Conservation (phyloP, 1,140 invertebrate species). For the Drosophila murphyi region DNA sequence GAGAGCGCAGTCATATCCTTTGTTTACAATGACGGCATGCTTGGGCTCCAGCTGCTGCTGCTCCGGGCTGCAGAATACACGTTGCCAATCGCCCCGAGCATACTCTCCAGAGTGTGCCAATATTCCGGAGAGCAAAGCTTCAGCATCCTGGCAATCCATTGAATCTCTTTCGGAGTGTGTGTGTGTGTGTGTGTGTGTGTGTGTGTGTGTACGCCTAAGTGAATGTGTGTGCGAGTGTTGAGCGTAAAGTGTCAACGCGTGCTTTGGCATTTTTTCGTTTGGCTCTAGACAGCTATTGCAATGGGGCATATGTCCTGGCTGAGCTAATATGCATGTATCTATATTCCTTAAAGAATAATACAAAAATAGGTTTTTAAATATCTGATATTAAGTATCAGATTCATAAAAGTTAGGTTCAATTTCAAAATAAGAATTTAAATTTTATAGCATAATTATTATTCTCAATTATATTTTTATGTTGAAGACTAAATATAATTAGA, state of each 20-base stretch:
- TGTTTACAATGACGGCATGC: slow-evolving; percentile 73
- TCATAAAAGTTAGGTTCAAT: too few species aligned
- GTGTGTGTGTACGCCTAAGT: slow-evolving; percentile 17
- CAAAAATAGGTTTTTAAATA: neutral
- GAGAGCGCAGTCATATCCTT: slow-evolving; percentile 64
- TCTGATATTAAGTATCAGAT: neutral
- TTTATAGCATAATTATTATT: too few species aligned
- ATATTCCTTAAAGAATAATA: too few species aligned
- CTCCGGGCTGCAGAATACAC: slow-evolving; percentile 68
- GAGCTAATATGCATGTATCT: neutral
- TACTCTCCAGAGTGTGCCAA: slow-evolving; percentile 59
- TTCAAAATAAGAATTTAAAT: too few species aligned
- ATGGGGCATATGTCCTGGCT: slow-evolving; percentile 23
- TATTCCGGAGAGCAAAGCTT: slow-evolving; percentile 57
- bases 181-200: slow-evolving; percentile 30
- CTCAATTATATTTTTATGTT: too few species aligned
- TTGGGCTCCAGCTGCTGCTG: slow-evolving; percentile 25
- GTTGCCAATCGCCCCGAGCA: slow-evolving; percentile 68
- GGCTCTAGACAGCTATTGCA: slow-evolving; percentile 5
- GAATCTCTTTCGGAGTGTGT: slow-evolving; percentile 4
- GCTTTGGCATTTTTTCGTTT: slow-evolving; percentile 72
- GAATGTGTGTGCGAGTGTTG: slow-evolving; percentile 67
- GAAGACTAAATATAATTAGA: too few species aligned
- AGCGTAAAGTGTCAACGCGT: slow-evolving; percentile 81
- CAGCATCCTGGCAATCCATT: slow-evolving; percentile 17